phyloP scores from a whole-genome alignment of 2,797 vertebrate species.

The Uromys caudimaculatus region DNA sequence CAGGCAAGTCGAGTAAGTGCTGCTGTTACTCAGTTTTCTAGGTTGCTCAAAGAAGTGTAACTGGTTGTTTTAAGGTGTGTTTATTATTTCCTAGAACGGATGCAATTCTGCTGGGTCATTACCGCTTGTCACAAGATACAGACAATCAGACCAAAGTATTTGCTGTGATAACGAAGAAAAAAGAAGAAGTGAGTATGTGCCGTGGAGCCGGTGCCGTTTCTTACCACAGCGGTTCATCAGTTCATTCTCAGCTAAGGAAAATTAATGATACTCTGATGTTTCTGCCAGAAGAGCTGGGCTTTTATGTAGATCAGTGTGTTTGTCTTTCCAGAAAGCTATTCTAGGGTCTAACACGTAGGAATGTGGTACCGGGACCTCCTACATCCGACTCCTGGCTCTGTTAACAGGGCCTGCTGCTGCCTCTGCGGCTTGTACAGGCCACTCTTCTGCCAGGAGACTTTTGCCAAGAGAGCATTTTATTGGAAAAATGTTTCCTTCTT shows the following conservation, averaged over 20 bases:
- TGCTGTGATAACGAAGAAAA: constrained; percentile 98
- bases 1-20: neutral
- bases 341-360: neutral
- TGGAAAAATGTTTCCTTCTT: constrained; percentile 42
- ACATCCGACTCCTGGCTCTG: neutral
- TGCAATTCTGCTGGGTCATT: constrained; percentile 95
- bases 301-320: neutral
- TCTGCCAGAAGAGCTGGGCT: constrained; percentile 29
- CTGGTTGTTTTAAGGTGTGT: neutral
- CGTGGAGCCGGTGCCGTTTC: neutral
- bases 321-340: constrained; percentile 3
- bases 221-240: neutral
- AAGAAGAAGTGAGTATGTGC: constrained; percentile 93
- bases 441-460: neutral
- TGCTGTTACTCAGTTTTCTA: neutral
- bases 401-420: neutral
- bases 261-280: neutral
- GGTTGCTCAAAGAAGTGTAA: constrained; percentile 14
- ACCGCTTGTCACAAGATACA: constrained; percentile 97
- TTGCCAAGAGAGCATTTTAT: constrained; percentile 29
- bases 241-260: neutral
- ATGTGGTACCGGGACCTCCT: neutral
- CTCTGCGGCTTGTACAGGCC: neutral
- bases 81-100: constrained; percentile 91
- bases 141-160: constrained; percentile 99